phyloP scores from a whole-genome alignment of 2,888 invertebrate species.

The Spodoptera exigua region DNA sequence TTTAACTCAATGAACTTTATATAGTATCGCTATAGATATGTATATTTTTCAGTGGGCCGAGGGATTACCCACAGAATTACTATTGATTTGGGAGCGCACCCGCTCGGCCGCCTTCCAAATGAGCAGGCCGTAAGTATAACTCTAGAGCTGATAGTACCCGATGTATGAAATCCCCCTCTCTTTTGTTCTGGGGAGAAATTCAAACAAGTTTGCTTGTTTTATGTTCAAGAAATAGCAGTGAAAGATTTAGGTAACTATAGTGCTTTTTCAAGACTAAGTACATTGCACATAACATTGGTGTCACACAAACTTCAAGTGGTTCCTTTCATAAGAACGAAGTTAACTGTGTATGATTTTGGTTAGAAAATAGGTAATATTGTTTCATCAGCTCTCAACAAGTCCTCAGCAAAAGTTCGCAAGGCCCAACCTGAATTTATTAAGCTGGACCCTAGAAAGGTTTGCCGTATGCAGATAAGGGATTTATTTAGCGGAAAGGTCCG shows the following conservation, averaged over 20 bases:
- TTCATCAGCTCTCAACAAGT: slow-evolving; percentile 70
- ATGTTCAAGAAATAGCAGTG: too few species aligned
- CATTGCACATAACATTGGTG: too few species aligned
- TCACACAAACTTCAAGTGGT: too few species aligned
- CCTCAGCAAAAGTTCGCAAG: slow-evolving; percentile 79
- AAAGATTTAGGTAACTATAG: too few species aligned
- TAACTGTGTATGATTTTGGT: neutral
- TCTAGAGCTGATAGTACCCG: slow-evolving; percentile 70
- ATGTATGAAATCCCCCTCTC: too few species aligned
- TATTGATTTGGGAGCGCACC: slow-evolving; percentile 86
- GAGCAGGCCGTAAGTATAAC: slow-evolving; percentile 75
- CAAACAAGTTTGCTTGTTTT: neutral
- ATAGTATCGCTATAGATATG: slow-evolving; percentile 44
- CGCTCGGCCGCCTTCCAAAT: slow-evolving; percentile 87
- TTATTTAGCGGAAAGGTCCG: slow-evolving; percentile 90
- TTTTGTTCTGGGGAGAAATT: too few species aligned
- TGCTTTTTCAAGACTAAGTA: too few species aligned
- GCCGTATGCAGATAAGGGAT: slow-evolving; percentile 90
- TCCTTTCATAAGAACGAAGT: too few species aligned
- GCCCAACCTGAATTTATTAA: slow-evolving; percentile 90
- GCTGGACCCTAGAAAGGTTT: slow-evolving; percentile 89
- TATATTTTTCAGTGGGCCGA: slow-evolving; percentile 81
- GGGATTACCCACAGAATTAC: slow-evolving; percentile 87
- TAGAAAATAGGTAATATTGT: slow-evolving; percentile 1
- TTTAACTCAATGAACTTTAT: slow-evolving; percentile 51